These are phyloP conservation scores for Parapristionchus giblindavisi DNA, from an alignment of 2,888 invertebrate species.

Conservation along the genomic window DNA sequence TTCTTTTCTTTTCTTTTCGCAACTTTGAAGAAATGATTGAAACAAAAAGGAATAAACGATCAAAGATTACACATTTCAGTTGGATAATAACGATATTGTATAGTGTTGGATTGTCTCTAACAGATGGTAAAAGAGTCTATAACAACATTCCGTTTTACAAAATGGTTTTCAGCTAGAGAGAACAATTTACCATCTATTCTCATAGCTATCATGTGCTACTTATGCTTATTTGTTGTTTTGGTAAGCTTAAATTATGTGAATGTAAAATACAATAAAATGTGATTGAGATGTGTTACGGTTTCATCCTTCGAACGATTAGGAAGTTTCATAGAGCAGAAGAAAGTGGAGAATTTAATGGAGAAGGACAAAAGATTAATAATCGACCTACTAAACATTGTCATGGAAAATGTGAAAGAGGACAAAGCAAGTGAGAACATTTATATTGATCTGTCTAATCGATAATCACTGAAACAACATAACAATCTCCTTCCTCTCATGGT, in stretches of 20 bases:
- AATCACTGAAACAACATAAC: no score
- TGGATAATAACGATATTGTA: not conserved
- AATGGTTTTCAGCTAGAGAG: conserved; percentile 1
- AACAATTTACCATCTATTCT: not conserved
- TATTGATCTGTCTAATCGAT: no score
- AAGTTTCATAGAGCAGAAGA: conserved; percentile 57
- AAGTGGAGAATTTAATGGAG: conserved; percentile 9
- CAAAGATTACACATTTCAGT: not conserved
- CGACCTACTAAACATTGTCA: not conserved
- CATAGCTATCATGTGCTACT: conserved; percentile 60
- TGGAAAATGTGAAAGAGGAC: not conserved
- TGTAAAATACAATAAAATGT: not conserved
- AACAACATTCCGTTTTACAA: no score
- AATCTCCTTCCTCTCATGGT: no score
- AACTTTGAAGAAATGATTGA: not conserved
- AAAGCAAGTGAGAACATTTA: not conserved
- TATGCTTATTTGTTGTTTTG: conserved; percentile 65
- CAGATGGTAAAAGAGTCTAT: not conserved
- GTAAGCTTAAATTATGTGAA: conserved; percentile 43
- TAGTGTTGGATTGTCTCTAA: not conserved
- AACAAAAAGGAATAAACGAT: not conserved
- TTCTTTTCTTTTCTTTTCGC: not conserved
- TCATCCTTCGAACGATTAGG: conserved; percentile 66
- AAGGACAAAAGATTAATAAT: not conserved
- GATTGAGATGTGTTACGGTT: conserved; percentile 62